These are phyloP conservation scores for Scaptomyza reducta DNA, from an alignment of 2,888 invertebrate genomes.

Conservation along the genomic window DNA sequence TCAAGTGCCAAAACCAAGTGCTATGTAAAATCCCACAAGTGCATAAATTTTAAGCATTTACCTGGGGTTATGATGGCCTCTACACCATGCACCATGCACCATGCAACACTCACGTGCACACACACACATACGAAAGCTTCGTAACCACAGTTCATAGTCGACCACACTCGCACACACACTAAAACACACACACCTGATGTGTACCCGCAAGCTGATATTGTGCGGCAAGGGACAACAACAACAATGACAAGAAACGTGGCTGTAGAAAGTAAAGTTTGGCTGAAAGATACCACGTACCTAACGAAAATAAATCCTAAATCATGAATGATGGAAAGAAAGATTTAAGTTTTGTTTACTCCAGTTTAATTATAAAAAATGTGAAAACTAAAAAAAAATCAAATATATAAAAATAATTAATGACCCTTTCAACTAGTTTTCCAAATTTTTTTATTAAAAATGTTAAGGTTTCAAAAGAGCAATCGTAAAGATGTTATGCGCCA, in stretches of 20 bases:
- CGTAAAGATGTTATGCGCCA: too few species aligned
- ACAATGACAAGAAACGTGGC: neutral
- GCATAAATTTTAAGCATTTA: conserved; percentile 71
- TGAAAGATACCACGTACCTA: neutral
- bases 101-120: conserved; percentile 7
- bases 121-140: neutral
- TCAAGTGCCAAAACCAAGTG: conserved; percentile 42
- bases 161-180: conserved; percentile 13
- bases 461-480: too few species aligned
- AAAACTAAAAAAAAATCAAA: too few species aligned
- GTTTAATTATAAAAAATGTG: too few species aligned
- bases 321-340: neutral
- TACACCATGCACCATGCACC: conserved; percentile 1
- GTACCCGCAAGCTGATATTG: conserved; percentile 41
- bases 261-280: neutral
- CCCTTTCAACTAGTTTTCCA: too few species aligned
- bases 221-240: conserved; percentile 10
- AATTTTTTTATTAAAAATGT: too few species aligned
- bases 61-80: conserved; percentile 55
- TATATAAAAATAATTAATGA: too few species aligned
- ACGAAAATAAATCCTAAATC: neutral
- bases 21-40: conserved; percentile 68
- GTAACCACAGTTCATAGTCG: conserved; percentile 3
- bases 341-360: neutral
- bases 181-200: conserved; percentile 25